These are phyloP conservation scores for Triplophysa yarkandensis DNA, from an alignment of 2,797 vertebrate genomes.

Conservation along the genomic window DNA sequence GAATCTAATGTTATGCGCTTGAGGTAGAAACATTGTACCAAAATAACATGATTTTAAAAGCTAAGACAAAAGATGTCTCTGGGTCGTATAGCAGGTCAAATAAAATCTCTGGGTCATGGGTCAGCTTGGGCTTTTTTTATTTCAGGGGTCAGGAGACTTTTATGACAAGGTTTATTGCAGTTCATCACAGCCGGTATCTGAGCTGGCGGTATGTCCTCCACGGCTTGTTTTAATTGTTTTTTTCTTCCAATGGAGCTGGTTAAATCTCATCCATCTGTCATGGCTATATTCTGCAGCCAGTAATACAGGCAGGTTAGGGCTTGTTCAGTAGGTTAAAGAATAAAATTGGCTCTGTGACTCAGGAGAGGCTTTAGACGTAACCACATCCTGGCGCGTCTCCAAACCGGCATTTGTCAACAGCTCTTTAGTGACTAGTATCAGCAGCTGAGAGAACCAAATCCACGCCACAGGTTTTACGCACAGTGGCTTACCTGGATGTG, in stretches of 20 bases:
- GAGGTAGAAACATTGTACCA: neutral
- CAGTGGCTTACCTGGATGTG: slow-evolving; percentile 29
- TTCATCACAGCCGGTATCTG: neutral
- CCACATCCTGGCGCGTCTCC: slow-evolving; percentile 66
- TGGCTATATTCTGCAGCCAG: slow-evolving; percentile 9
- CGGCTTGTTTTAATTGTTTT: slow-evolving; percentile 35
- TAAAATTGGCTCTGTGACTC: slow-evolving; percentile 70
- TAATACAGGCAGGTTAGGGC: slow-evolving; percentile 63
- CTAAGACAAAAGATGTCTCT: no score
- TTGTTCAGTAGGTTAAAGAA: slow-evolving; percentile 65
- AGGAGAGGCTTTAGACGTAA: slow-evolving; percentile 70
- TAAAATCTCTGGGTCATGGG: no score
- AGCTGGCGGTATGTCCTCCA: neutral
- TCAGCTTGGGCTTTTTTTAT: no score
- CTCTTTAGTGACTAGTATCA: slow-evolving; percentile 69
- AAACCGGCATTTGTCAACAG: slow-evolving; percentile 62
- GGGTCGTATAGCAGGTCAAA: no score
- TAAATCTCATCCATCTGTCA: slow-evolving; percentile 31
- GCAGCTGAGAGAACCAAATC: slow-evolving; percentile 63
- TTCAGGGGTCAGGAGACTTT: no score
- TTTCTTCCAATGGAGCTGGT: slow-evolving; percentile 14
- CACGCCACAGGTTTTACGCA: slow-evolving; percentile 42
- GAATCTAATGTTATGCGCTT: neutral
- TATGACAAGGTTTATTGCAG: slow-evolving; percentile 12
- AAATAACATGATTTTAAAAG: no score